A percentile compares a stretch with the other conserved stretches of the same genome.
Evolutionary conservation across 2,113 vertebrate genomes (phyloP).

Genomic region (Oryzias woworae): DNA sequence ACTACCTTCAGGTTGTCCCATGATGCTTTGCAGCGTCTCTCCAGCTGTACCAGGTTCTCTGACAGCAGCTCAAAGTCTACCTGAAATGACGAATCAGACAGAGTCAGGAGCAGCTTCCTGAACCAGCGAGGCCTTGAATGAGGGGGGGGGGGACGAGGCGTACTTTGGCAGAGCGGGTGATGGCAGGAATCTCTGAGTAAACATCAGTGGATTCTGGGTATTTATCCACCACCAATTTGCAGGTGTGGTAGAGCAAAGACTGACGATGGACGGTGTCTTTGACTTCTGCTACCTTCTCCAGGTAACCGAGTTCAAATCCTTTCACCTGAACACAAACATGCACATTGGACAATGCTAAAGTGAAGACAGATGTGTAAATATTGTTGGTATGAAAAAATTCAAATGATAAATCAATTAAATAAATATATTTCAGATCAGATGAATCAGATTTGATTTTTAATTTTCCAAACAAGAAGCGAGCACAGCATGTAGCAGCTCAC

Average conservation of each 20-base stretch:
- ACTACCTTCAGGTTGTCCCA: slow-evolving; percentile 92
- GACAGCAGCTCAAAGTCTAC: slow-evolving; percentile 92
- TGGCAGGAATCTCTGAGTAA: slow-evolving; percentile 91
- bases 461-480: no score
- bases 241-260: slow-evolving; percentile 91
- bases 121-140: not conserved
- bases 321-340: slow-evolving; percentile 75
- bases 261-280: slow-evolving; percentile 96
- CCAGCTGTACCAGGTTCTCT: slow-evolving; percentile 88
- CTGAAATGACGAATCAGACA: slow-evolving; percentile 58
- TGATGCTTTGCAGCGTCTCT: slow-evolving; percentile 85
- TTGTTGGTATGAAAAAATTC: no score
- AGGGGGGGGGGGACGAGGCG: fast-evolving
- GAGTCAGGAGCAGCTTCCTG: not conserved
- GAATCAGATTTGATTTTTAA: no score
- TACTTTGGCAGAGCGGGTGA: slow-evolving; percentile 91
- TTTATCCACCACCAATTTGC: slow-evolving; percentile 86
- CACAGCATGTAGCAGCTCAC: no score
- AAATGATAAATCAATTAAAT: no score
- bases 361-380: no score
- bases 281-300: slow-evolving; percentile 97
- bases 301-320: slow-evolving; percentile 93
- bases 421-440: no score
- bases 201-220: slow-evolving; percentile 88
- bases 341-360: no score